Conservation (phyloP, 2,113 vertebrate genomes). For the Anseranas semipalmata region DNA sequence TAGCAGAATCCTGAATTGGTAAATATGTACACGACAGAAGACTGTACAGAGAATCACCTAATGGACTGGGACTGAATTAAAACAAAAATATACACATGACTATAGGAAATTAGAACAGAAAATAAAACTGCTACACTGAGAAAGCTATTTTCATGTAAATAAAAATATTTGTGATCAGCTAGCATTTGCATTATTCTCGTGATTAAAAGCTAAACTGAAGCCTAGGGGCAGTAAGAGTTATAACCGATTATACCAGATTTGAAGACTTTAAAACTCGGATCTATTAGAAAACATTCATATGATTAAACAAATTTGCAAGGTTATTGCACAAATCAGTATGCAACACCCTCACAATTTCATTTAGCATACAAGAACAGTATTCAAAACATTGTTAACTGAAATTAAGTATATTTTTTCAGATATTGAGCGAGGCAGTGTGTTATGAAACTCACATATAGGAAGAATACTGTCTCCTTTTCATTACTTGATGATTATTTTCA, state of each 20-base stretch:
- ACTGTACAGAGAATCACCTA: background rate
- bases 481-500: background rate
- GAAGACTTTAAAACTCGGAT: background rate
- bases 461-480: background rate
- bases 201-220: background rate
- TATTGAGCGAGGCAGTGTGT: background rate
- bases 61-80: background rate
- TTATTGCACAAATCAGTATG: background rate
- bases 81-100: background rate
- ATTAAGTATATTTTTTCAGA: background rate
- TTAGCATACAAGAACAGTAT: background rate
- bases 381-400: background rate
- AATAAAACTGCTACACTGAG: background rate
- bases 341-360: background rate
- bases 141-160: background rate
- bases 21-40: rapidly evolving
- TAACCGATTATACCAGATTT: background rate
- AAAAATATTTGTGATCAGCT: background rate
- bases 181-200: background rate
- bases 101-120: background rate
- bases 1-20: background rate
- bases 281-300: background rate
- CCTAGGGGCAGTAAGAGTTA: background rate
- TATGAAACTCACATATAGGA: background rate
- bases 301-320: background rate